Conservation (phyloP, 2,113 vertebrate genomes). For the Austrofundulus limnaeus region DNA sequence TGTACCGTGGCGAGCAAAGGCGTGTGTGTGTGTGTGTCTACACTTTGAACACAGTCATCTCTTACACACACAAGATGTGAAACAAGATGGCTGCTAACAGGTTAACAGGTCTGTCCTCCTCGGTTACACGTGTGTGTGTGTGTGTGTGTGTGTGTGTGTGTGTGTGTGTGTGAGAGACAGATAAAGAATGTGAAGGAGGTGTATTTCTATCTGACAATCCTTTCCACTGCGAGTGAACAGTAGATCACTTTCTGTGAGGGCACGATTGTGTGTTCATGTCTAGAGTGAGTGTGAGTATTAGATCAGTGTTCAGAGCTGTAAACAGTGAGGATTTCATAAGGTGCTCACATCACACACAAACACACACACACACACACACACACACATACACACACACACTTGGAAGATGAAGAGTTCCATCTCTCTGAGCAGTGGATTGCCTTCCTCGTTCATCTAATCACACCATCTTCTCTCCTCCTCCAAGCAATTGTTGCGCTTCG, state of each 20-base stretch:
- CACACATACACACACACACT: conserved; percentile 36
- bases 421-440: conserved; percentile 74
- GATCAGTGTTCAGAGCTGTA: conserved; percentile 68
- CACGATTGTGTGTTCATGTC: conserved; percentile 23
- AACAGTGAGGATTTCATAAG: conserved; percentile 72
- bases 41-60: conserved; percentile 8
- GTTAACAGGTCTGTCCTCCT: conserved; percentile 57
- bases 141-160: conserved; percentile 22
- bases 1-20: conserved; percentile 91
- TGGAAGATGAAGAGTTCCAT: conserved; percentile 73
- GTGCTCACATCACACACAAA: conserved; percentile 52
- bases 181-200: conserved; percentile 63
- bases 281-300: conserved; percentile 55
- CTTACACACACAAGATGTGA: conserved; percentile 49
- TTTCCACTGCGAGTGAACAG: conserved; percentile 52
- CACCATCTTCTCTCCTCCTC: conserved; percentile 76
- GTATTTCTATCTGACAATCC: conserved; percentile 71
- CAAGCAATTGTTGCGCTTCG: conserved; percentile 70
- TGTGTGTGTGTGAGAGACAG: conserved; percentile 40
- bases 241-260: conserved; percentile 61
- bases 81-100: conserved; percentile 55
- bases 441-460: conserved; percentile 77
- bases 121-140: conserved; percentile 32
- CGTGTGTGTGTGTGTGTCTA: conserved; percentile 75
- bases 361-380: conserved; percentile 36